Base-by-base conservation (phyloP, 2,797 vertebrate species). In the Mionectes olivaceus region DNA sequence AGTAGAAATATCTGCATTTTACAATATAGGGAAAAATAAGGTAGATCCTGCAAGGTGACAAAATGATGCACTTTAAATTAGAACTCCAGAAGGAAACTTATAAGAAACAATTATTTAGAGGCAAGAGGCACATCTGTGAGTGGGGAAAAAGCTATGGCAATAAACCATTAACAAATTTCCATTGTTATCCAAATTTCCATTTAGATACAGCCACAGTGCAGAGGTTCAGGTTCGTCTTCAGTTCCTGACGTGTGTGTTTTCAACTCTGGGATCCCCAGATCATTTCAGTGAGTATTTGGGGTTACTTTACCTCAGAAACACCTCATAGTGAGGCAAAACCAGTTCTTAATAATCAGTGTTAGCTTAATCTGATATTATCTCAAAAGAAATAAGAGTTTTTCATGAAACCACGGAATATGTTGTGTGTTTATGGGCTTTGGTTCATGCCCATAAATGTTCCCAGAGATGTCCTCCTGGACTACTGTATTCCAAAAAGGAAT, bases 221-320 rank as follows among this genome's bases (percentile, higher is more conserved):
- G 99, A 99, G 98, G 99, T 99, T 96, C 99, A 99, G 97, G 99
- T 99, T 92, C 99, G 99, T 44, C 98, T 99, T 81, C 99, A 99
- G 59, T 99, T 99, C 97, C 98, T 99, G 97, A 99, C 99, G 5
- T 99, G 99, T 59, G 99, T 99, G 68, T 99, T 99, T 98, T 99
- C 99, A 89, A 99, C 99, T 9, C 97, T 99, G 87, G 99, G 99
- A 92, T 99, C 99, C 56, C 99, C 99, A 23, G 99, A 99, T 97
- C 99, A 99, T 98, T 99, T 99, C 98, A 98, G 99, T 99, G 98
- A 99, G 99, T 98, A 49, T 53, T 86, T 61, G 35, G 50, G 33
- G 50, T 93, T 83, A 23, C 75, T 23, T 92, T 25, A 19, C 32
- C 23, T 46, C 56, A 83, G 64, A 32, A 73, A 11, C 73, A 52